Evolutionary conservation across 2,888 invertebrate species (phyloP), one percentile per base, ranked within the genome.

Genomic region (Stramonita haemastoma): DNA sequence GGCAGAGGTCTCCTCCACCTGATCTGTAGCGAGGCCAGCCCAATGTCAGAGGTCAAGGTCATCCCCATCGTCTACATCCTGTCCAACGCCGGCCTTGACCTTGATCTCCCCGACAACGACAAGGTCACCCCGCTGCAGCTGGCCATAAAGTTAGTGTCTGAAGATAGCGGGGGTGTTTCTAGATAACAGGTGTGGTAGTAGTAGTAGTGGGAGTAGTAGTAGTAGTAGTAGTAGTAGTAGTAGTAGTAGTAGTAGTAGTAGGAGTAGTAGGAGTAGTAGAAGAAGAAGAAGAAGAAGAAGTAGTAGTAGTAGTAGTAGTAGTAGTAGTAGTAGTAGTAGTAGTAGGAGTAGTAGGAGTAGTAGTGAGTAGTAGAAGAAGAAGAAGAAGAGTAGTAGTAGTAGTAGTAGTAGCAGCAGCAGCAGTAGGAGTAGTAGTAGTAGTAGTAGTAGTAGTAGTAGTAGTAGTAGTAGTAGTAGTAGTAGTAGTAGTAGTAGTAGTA

Each of bases 51-150:
- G 91, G 90, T 90, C 13, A 92, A 93, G 84, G 94, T 92, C 90
- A 93, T 95, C 57, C 95, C 95, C 0, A 93, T 95, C 91, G 90
- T 95, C 29, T 95, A 95, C 90, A 93, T 93, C 86, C 90, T 95
- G 26, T 95, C 95, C 56, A 95, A 95, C 87, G 94, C 94, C 5
- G 94, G 94, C 19, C 90, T 93, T 34, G 92, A 94, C 86, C 89
- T 95, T 13, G 93, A 95, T 87, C 90, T 89, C 13, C 26, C 70
- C 13, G 95, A 95, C 90, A 91, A 91, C 66, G 90, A 91, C 13
- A 94, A 94, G 15, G 86, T 91, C 56, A 93, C 93, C 13, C 93
- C 95, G 0, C 91, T 95, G 29, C 92, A 94, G 29, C 91, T 95
- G 46, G 93, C 95, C n/a, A 93, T 95, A 26, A 91, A 73, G 89